These are phyloP conservation scores for Manis crassicaudata DNA, from an alignment of 2,797 vertebrate genomes.

Conservation along the genomic window DNA sequence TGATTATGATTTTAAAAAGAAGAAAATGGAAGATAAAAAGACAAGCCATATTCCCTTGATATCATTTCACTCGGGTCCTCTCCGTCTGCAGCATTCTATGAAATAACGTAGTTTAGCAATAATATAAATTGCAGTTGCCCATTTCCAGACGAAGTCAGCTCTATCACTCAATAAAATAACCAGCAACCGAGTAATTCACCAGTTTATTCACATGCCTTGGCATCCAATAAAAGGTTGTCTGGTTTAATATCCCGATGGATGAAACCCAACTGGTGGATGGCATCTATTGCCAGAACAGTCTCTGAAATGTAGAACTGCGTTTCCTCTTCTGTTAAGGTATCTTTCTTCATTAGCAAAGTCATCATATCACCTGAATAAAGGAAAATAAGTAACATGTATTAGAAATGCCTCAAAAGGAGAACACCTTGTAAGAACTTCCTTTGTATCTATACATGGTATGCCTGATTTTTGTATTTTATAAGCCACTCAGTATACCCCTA, in stretches of 20 bases:
- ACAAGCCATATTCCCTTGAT: background rate
- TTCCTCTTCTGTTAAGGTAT: conserved; percentile 97
- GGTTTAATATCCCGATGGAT: conserved; percentile 99
- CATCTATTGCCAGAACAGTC: conserved; percentile 97
- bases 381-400: background rate
- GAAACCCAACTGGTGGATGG: conserved; percentile 98
- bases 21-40: background rate
- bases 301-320: conserved; percentile 99
- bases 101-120: background rate
- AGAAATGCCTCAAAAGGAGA: background rate
- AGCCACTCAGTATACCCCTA: background rate
- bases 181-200: background rate
- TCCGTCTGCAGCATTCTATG: background rate
- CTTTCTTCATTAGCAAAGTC: conserved; percentile 93
- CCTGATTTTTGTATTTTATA: background rate
- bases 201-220: conserved; percentile 88
- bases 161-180: background rate
- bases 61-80: background rate
- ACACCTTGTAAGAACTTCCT: background rate
- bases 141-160: background rate
- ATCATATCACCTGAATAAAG: conserved; percentile 95
- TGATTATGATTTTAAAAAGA: background rate
- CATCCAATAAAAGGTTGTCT: conserved; percentile 97
- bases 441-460: background rate
- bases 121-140: background rate